These are phyloP conservation scores for Enteromius fasciolatus DNA, from an alignment of 2,797 vertebrate genomes.

Conservation along the genomic window DNA sequence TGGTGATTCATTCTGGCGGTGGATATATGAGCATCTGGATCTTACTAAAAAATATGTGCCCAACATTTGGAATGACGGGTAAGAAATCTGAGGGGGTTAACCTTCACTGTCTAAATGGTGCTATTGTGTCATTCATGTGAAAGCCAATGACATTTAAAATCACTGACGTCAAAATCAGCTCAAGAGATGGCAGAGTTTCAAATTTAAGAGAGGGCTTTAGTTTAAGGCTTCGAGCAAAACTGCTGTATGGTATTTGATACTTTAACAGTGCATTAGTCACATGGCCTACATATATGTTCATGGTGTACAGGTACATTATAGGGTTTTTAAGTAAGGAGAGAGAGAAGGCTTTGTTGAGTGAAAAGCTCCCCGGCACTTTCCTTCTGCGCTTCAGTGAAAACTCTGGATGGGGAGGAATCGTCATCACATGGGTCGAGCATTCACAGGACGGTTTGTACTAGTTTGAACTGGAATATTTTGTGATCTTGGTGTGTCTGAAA, in stretches of 20 bases:
- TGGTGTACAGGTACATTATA: constrained; percentile 83
- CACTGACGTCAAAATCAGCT: background rate
- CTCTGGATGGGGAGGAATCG: constrained; percentile 92
- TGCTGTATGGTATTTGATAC: background rate
- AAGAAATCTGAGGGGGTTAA: constrained; percentile 27
- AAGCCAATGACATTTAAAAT: background rate
- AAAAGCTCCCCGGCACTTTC: constrained; percentile 88
- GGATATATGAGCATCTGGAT: constrained; percentile 96
- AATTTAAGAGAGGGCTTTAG: background rate
- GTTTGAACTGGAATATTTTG: background rate
- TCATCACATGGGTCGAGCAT: constrained; percentile 86
- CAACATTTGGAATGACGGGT: constrained; percentile 95
- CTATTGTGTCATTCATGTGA: background rate
- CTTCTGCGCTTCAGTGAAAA: constrained; percentile 95
- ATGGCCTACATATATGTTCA: background rate
- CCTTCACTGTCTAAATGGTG: background rate
- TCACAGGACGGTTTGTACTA: constrained; percentile 21
- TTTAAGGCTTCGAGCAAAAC: background rate
- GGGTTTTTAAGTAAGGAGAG: constrained; percentile 94
- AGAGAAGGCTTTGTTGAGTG: constrained; percentile 84
- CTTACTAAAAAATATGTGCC: constrained; percentile 92
- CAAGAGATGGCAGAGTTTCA: background rate
- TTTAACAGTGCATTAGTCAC: background rate
- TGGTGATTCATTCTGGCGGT: constrained; percentile 89
- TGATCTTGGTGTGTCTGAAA: background rate